Base-by-base conservation (phyloP, 2,113 vertebrate genomes). In the Rhabdomys dilectus region DNA sequence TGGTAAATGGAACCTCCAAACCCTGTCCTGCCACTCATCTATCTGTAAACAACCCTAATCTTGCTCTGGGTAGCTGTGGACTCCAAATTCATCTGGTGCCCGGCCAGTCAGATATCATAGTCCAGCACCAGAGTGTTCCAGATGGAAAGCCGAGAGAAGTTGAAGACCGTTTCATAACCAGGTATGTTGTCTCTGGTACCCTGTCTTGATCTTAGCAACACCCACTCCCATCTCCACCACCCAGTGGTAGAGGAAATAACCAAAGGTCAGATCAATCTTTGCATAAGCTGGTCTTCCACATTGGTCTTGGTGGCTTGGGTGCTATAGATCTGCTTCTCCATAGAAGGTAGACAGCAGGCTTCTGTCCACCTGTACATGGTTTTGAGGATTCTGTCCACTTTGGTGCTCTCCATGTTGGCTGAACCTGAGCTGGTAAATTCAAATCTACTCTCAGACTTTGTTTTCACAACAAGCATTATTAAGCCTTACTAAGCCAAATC, bases 1-100 rank as follows among this genome's bases (percentile, higher is more conserved):
- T 99, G 99, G 98, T 99, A 99, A 98, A 99, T 99, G 87, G 99
- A 99, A 58, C 99, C 99, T 0, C 99, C 99, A 92, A 99, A 99
- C 96, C 99, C 99, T 0, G 99, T 99, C 31, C 99, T 81, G 10
- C 21, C 68, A 68, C 76, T 87, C n/a, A 24, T 24, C 11, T 29
- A 7, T 48, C 76, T 85, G 11, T 22, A 73, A 11, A 5, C 31
- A 82, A 48, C 21, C 1, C 3, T 5, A 19, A 66, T 42, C 19
- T 42, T 60, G 36, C 16, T 75, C 24, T 96, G 31, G 15, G 31
- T 45, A 97, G 99, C 96, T 97, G 98, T 98, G 0, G 99, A 99
- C 98, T 99, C 99, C 92, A 99, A 99, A 91, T 98, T 99, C 98
- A 98, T 99, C 98, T 99, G 99, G 98, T 99, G 12, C 99, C 99